These are phyloP conservation scores for Alosa alosa DNA, from an alignment of 2,113 vertebrate species.

Conservation along the genomic window DNA sequence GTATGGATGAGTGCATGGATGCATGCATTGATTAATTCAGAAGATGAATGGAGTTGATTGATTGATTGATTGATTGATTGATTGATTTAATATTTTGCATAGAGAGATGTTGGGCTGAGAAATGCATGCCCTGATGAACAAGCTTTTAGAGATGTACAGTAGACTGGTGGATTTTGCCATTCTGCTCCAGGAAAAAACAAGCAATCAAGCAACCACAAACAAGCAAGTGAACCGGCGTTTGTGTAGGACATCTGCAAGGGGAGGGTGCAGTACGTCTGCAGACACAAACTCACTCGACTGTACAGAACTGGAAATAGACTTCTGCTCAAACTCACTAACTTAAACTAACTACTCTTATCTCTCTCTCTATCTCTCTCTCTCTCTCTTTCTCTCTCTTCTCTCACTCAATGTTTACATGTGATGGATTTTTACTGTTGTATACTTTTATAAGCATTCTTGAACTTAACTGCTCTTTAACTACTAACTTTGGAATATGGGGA, in stretches of 20 bases:
- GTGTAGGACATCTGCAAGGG: slow-evolving; percentile 26
- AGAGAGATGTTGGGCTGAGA: background rate
- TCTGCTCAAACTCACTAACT: slow-evolving; percentile 55
- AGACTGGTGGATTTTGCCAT: background rate
- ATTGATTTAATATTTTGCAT: background rate
- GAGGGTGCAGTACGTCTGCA: slow-evolving; percentile 54
- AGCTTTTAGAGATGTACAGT: background rate
- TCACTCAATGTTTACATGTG: slow-evolving; percentile 89
- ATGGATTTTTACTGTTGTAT: slow-evolving; percentile 85
- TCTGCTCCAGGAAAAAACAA: background rate
- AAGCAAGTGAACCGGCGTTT: background rate
- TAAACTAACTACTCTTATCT: slow-evolving; percentile 7
- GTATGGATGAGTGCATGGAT: background rate
- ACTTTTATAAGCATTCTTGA: slow-evolving; percentile 87
- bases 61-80: background rate
- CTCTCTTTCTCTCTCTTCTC: slow-evolving; percentile 64
- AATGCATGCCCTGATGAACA: background rate
- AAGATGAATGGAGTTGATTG: background rate
- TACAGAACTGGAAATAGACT: slow-evolving; percentile 78
- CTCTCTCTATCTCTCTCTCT: slow-evolving; percentile 34
- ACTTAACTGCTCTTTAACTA: slow-evolving; percentile 77
- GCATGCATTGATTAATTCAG: background rate
- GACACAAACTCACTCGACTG: slow-evolving; percentile 56
- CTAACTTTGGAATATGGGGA: slow-evolving; percentile 76
- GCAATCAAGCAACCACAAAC: background rate